phyloP scores from a whole-genome alignment of 2,888 invertebrate species.

The Geophilus truncorum region DNA sequence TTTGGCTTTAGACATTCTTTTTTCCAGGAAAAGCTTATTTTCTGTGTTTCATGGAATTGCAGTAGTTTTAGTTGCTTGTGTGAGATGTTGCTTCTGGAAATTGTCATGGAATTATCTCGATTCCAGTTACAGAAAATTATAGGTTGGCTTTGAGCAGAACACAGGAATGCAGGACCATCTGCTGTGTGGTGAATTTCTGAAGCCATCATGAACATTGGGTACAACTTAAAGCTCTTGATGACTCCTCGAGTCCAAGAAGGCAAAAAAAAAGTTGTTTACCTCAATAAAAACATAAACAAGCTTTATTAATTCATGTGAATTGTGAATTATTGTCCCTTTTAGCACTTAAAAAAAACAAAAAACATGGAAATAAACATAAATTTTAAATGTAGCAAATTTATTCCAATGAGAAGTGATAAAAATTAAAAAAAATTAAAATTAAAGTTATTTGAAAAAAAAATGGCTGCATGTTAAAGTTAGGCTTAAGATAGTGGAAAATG shows the following conservation, averaged over 20 bases:
- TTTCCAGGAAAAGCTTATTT: not conserved
- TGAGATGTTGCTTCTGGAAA: constrained; percentile 20
- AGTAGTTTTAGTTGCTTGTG: not conserved
- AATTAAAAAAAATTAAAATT: too few species aligned
- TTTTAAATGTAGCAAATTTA: too few species aligned
- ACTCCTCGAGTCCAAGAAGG: not conserved
- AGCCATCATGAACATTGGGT: not conserved
- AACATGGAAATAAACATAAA: not conserved
- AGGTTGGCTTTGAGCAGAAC: not conserved
- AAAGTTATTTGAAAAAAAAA: not conserved
- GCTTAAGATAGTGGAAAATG: not conserved
- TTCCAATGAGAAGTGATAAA: too few species aligned
- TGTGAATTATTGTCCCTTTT: not conserved
- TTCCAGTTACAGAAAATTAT: constrained; percentile 20
- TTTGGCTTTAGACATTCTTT: not conserved
- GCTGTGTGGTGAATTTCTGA: constrained; percentile 3
- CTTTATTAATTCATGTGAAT: too few species aligned
- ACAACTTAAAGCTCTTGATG: not conserved
- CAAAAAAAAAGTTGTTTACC: not conserved
- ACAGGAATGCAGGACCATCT: constrained; percentile 9
- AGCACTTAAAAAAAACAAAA: not conserved
- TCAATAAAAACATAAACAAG: not conserved
- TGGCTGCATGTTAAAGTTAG: not conserved
- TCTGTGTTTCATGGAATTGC: not conserved
- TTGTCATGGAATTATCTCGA: constrained; percentile 20